Evolutionary conservation across 2,113 vertebrate genomes (phyloP).

Genomic region (Myrmecophaga tridactyla): DNA sequence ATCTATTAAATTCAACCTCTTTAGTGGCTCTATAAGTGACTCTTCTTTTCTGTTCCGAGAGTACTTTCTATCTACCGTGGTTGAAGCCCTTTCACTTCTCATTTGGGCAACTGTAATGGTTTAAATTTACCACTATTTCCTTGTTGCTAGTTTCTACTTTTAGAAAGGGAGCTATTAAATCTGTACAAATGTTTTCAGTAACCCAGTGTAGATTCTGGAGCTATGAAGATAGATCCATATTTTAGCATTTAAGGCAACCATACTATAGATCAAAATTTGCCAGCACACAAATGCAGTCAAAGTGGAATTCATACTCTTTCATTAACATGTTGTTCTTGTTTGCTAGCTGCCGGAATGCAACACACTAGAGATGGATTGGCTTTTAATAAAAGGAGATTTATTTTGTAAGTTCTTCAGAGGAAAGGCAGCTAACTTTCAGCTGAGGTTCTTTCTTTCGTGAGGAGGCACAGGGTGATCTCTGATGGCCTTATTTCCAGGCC

Average conservation of each 20-base stretch:
- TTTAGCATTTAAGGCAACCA: not conserved
- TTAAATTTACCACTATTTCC: not conserved
- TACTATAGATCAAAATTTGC: not conserved
- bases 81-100: not conserved
- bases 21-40: not conserved
- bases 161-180: not conserved
- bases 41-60: no score
- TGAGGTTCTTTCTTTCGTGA: no score
- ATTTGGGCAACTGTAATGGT: not conserved
- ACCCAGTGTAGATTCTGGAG: not conserved
- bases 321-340: no score
- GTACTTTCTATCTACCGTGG: not conserved
- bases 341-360: no score
- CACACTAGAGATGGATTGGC: no score
- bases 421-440: no score
- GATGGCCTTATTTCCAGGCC: no score
- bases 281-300: not conserved
- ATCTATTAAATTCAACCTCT: not conserved
- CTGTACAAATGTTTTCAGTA: not conserved
- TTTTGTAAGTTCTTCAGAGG: no score
- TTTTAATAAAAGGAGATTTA: no score
- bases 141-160: not conserved
- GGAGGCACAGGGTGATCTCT: no score
- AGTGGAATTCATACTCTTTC: not conserved
- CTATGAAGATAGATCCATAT: not conserved